These are phyloP conservation scores for Tachysurus vachellii DNA, from an alignment of 2,113 vertebrate species.

Conservation along the genomic window DNA sequence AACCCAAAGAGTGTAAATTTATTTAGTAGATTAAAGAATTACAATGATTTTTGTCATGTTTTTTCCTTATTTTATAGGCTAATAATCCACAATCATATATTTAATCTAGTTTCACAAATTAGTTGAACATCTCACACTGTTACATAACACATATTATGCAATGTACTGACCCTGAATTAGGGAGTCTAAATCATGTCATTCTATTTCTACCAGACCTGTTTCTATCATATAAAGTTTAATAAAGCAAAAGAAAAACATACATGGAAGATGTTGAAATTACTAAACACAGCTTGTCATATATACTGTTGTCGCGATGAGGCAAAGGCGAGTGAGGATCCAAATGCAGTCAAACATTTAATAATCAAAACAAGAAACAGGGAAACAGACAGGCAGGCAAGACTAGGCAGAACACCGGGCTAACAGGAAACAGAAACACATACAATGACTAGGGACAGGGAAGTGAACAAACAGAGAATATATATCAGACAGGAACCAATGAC, in stretches of 20 bases:
- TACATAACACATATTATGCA: background rate
- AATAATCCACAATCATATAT: background rate
- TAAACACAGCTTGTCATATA: too few species aligned
- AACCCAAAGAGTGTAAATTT: background rate
- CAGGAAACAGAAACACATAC: too few species aligned
- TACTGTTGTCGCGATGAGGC: too few species aligned
- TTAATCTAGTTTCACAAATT: background rate
- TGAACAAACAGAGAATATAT: too few species aligned
- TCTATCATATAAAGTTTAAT: background rate
- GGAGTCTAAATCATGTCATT: background rate
- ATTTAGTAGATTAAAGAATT: background rate
- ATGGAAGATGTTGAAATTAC: background rate
- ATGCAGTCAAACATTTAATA: too few species aligned
- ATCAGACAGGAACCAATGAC: too few species aligned
- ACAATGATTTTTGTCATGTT: background rate
- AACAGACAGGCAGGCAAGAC: too few species aligned
- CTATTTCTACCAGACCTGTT: background rate
- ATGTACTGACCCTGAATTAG: background rate
- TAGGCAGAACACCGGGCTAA: too few species aligned
- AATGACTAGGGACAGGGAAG: too few species aligned
- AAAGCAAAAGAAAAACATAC: background rate
- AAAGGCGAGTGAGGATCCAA: too few species aligned
- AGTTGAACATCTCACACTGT: background rate
- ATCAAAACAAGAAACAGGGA: too few species aligned
- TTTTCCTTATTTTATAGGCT: background rate